These are phyloP conservation scores for Nephrotoma appendiculata DNA, from an alignment of 2,888 invertebrate species.

Conservation along the genomic window DNA sequence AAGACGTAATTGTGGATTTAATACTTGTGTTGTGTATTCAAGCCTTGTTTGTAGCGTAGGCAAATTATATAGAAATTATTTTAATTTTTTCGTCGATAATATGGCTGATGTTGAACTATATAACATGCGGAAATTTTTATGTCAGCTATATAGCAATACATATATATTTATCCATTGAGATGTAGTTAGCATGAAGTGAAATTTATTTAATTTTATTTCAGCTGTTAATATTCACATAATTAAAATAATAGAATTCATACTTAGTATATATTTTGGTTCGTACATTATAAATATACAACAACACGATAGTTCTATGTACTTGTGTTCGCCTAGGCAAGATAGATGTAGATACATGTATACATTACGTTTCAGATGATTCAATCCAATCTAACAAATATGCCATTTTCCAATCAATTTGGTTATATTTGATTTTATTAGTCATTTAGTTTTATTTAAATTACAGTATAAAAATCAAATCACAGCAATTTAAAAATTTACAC, in stretches of 20 bases:
- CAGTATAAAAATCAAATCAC: no score
- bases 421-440: no score
- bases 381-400: no score
- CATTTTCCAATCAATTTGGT: no score
- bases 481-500: no score
- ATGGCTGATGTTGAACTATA: neutral
- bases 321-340: no score
- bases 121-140: neutral
- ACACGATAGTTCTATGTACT: no score
- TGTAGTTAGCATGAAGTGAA: neutral
- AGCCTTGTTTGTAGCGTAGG: neutral
- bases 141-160: neutral
- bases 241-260: neutral
- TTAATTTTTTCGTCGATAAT: neutral
- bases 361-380: no score
- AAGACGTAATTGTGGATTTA: neutral
- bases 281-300: no score
- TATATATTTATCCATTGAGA: neutral
- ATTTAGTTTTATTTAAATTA: no score
- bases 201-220: neutral
- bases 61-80: neutral
- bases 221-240: neutral
- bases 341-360: no score
- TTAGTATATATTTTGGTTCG: neutral
- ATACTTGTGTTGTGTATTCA: neutral